Percentiles rank a stretch among this genome's conserved stretches.
phyloP scores from a whole-genome alignment of 2,888 invertebrate genomes.

The Lepidocyrtoides sp. region DNA sequence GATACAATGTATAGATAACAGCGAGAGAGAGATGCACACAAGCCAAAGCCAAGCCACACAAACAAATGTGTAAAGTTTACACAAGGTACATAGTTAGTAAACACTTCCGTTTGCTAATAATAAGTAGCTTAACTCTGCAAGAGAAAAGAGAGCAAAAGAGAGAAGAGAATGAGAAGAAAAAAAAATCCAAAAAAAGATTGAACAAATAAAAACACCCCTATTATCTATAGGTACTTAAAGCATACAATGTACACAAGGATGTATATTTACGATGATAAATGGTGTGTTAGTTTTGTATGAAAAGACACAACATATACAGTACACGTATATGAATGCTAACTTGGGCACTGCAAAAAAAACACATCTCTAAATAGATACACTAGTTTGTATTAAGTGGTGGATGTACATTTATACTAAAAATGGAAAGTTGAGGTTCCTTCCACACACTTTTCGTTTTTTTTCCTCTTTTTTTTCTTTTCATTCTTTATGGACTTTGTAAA shows the following conservation, averaged over 20 bases:
- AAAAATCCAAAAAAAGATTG: slow-evolving; percentile 10
- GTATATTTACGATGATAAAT: slow-evolving; percentile 12
- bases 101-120: slow-evolving; percentile 22
- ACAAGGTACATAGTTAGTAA: slow-evolving; percentile 23
- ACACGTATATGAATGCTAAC: neutral
- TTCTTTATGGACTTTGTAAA: neutral
- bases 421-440: slow-evolving; percentile 59
- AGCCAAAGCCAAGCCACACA: neutral
- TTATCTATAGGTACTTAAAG: neutral
- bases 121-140: slow-evolving; percentile 16
- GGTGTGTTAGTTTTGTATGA: neutral
- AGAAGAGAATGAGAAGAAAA: neutral
- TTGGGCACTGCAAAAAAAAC: no score
- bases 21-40: neutral
- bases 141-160: neutral
- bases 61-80: neutral
- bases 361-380: neutral
- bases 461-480: slow-evolving; percentile 2
- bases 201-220: slow-evolving; percentile 4
- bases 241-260: neutral
- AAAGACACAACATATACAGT: neutral
- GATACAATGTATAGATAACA: slow-evolving; percentile 28
- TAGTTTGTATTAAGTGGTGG: neutral
- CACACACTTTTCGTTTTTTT: slow-evolving; percentile 30
- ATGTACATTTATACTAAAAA: slow-evolving; percentile 9